These are phyloP conservation scores for Hoplostethus mediterraneus DNA, from an alignment of 2,797 vertebrate genomes.

Conservation along the genomic window DNA sequence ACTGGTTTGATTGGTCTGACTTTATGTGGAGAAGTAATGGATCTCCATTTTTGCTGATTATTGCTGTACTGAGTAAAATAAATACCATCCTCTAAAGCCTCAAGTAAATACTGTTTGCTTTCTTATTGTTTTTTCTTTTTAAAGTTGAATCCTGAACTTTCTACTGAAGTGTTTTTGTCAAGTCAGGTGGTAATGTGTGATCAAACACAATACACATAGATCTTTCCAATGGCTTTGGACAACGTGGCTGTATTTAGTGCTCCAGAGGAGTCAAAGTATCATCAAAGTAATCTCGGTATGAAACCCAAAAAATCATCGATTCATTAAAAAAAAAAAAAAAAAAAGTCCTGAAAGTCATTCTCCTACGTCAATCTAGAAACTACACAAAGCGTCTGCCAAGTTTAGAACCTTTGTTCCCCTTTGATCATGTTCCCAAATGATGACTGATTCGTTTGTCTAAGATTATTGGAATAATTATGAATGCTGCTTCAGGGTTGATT, in stretches of 20 bases:
- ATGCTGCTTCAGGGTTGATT: background rate
- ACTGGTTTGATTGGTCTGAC: constrained; percentile 66
- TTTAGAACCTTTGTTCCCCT: background rate
- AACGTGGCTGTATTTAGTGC: too few relatives aligned
- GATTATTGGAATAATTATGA: background rate
- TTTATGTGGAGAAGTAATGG: constrained; percentile 32
- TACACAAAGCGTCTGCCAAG: background rate
- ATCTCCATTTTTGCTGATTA: constrained; percentile 10
- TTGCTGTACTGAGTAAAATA: constrained; percentile 5
- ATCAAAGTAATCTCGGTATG: too few relatives aligned
- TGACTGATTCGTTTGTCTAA: background rate
- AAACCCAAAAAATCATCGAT: too few relatives aligned
- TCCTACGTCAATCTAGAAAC: background rate
- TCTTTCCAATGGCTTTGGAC: too few relatives aligned
- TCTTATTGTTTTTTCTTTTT: background rate
- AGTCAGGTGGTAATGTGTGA: background rate
- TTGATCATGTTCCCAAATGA: background rate
- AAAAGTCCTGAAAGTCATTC: too few relatives aligned
- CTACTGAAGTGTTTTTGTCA: background rate
- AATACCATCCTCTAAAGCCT: background rate
- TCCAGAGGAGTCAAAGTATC: background rate
- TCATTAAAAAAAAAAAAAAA: too few relatives aligned
- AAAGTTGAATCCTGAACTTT: background rate
- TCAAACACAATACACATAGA: background rate
- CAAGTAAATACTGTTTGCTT: background rate